Conservation (phyloP, 2,797 vertebrate species). For the Lepus townsendii region DNA sequence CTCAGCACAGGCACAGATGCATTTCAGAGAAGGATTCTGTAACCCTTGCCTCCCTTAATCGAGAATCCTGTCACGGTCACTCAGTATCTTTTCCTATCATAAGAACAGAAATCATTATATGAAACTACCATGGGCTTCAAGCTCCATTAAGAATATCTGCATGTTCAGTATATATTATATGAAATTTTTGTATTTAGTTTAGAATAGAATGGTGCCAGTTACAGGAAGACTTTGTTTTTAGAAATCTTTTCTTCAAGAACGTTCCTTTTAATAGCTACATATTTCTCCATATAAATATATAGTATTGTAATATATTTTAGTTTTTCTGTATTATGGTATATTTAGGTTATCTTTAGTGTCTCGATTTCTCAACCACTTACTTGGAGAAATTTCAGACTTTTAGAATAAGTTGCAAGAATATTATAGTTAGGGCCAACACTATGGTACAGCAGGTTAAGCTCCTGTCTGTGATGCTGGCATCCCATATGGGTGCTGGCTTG, state of each 20-base stretch:
- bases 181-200: background rate
- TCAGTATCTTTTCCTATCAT: background rate
- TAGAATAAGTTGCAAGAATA: constrained; percentile 12
- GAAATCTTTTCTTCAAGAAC: constrained; percentile 41
- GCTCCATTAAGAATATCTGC: constrained; percentile 16
- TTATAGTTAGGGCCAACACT: too few relatives aligned
- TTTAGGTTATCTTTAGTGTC: constrained; percentile 10
- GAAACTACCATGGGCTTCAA: background rate
- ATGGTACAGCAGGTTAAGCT: too few relatives aligned
- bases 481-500: too few relatives aligned
- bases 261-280: constrained; percentile 4
- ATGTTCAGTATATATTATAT: background rate
- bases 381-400: constrained; percentile 53
- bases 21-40: background rate
- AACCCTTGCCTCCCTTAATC: background rate
- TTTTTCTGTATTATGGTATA: background rate
- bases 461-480: too few relatives aligned
- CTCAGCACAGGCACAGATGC: background rate
- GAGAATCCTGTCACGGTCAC: background rate
- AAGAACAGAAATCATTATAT: constrained; percentile 40
- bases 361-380: background rate
- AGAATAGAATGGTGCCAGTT: background rate
- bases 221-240: constrained; percentile 21
- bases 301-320: constrained; percentile 52
- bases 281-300: constrained; percentile 22